Evolutionary conservation across 2,888 invertebrate genomes (phyloP).

Genomic region (Nudaria mundana): DNA sequence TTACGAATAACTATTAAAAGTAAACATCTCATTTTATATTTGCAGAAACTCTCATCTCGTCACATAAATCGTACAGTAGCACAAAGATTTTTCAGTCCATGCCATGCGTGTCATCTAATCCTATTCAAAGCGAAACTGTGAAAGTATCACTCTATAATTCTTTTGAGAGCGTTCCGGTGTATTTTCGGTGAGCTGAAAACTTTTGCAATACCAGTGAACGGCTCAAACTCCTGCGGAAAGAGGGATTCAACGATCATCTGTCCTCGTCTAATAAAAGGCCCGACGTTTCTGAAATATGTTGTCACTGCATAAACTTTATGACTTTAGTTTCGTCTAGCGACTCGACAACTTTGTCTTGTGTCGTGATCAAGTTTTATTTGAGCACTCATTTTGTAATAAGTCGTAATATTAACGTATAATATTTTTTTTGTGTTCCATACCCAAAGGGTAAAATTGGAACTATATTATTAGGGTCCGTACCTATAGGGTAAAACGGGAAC

Average conservation of each 20-base stretch:
- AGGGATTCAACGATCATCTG: conserved; percentile 66
- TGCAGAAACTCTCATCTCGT: too few species aligned
- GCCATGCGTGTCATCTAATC: conserved; percentile 63
- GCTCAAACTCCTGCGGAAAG: conserved; percentile 61
- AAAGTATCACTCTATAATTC: conserved; percentile 60
- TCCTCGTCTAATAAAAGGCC: conserved; percentile 71
- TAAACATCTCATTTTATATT: too few species aligned
- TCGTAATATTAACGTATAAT: conserved; percentile 33
- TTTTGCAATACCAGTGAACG: conserved; percentile 70
- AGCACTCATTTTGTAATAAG: conserved; percentile 42
- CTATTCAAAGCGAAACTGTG: conserved; percentile 42
- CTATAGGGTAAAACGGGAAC: too few species aligned
- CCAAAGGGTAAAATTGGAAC: too few species aligned
- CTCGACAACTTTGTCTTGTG: conserved; percentile 48
- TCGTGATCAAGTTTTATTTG: conserved; percentile 45
- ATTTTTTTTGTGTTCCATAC: too few species aligned
- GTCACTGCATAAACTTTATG: conserved; percentile 78
- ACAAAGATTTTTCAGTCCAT: conserved; percentile 65
- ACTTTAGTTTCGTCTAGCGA: conserved; percentile 66
- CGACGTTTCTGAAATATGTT: conserved; percentile 72
- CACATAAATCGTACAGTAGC: conserved; percentile 36
- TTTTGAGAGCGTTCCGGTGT: conserved; percentile 79
- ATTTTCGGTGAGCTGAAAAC: conserved; percentile 77
- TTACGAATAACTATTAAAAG: too few species aligned
- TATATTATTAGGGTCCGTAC: too few species aligned